phyloP scores from a whole-genome alignment of 2,797 vertebrate genomes.

The Acestrorhynchus altus region DNA sequence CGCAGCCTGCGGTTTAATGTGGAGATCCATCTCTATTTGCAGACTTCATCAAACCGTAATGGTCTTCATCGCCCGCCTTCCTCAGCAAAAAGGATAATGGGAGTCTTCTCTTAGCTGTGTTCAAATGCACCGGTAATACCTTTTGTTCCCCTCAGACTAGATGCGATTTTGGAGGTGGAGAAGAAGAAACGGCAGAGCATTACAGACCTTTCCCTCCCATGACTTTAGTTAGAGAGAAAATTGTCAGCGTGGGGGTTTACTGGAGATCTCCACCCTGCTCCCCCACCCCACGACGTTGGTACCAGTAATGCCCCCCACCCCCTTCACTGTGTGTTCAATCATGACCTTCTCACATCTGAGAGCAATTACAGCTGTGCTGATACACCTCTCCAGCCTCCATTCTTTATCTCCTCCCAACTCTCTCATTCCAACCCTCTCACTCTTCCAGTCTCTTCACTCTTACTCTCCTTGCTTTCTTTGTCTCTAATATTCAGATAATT shows the following conservation, averaged over 20 bases:
- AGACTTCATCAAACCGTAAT: background rate
- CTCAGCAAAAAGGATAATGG: conserved; percentile 17
- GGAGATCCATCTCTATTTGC: background rate
- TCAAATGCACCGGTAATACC: background rate
- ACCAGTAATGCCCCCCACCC: conserved; percentile 15
- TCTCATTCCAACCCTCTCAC: background rate
- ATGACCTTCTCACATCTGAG: conserved; percentile 70
- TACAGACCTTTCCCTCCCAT: conserved; percentile 29
- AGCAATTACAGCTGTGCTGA: conserved; percentile 67
- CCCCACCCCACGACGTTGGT: background rate
- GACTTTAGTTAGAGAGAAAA: conserved; percentile 56
- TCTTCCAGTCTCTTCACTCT: too few species aligned
- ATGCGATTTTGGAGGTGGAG: background rate
- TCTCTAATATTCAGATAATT: too few species aligned
- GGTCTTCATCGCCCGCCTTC: conserved; percentile 9
- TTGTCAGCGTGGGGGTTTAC: conserved; percentile 58
- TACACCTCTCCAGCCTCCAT: conserved; percentile 9
- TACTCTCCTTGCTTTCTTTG: too few species aligned
- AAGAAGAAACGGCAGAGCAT: background rate
- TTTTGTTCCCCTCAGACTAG: background rate
- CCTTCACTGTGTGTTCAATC: background rate
- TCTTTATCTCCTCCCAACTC: conserved; percentile 41
- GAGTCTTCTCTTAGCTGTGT: background rate
- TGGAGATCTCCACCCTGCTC: conserved; percentile 10
- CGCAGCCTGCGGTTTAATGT: background rate